Conservation (phyloP, 2,888 invertebrate genomes). For the Heteromurus nitidus region DNA sequence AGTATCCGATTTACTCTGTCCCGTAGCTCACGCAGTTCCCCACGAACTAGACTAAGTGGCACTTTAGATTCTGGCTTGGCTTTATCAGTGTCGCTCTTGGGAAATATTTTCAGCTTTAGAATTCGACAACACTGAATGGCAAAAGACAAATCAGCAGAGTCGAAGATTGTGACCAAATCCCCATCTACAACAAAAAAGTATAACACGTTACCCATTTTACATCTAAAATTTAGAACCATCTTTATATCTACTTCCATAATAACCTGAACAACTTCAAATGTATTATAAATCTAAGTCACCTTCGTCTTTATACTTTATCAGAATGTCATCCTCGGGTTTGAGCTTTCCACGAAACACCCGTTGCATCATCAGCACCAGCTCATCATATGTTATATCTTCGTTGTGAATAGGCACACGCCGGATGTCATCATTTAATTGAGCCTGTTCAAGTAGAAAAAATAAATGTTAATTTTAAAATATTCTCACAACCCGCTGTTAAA, state of each 20-base stretch:
- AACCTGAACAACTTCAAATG: background rate
- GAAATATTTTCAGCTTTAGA: constrained; percentile 81
- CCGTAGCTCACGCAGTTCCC: constrained; percentile 78
- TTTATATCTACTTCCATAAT: background rate
- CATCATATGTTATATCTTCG: constrained; percentile 83
- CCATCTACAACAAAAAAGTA: constrained; percentile 79
- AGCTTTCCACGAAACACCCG: constrained; percentile 82
- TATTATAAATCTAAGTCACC: constrained; percentile 76
- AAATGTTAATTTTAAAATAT: background rate
- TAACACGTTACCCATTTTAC: no score
- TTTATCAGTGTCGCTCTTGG: constrained; percentile 70
- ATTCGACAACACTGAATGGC: constrained; percentile 81
- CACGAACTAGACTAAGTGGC: constrained; percentile 75
- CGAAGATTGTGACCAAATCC: constrained; percentile 83
- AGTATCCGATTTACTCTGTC: constrained; percentile 80
- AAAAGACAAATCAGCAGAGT: constrained; percentile 83
- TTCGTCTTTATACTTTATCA: constrained; percentile 84
- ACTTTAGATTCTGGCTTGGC: constrained; percentile 1
- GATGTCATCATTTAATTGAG: constrained; percentile 82
- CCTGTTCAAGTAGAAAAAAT: constrained; percentile 74
- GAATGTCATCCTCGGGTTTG: constrained; percentile 81
- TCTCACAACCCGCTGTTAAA: background rate
- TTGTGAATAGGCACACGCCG: constrained; percentile 83
- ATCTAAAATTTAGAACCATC: background rate
- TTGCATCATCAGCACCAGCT: constrained; percentile 84